These are phyloP conservation scores for Amphiduros pacificus DNA, from an alignment of 2,888 invertebrate species.

Conservation along the genomic window DNA sequence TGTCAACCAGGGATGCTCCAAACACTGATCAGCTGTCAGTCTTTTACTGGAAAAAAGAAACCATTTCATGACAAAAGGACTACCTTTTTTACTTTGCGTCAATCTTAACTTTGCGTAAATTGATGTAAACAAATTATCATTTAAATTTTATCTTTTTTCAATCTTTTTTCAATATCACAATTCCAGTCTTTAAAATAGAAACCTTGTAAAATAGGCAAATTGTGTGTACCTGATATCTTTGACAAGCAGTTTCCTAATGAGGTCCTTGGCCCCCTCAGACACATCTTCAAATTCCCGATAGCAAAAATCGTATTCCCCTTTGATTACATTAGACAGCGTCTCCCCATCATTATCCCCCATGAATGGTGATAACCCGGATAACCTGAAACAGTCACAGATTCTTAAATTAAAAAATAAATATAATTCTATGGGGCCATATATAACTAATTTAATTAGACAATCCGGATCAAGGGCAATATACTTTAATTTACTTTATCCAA, in stretches of 20 bases:
- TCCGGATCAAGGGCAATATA: no score
- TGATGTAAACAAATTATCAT: background rate
- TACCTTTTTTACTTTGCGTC: no score
- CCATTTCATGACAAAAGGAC: no score
- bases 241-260: conserved; percentile 81
- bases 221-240: conserved; percentile 25
- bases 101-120: no score
- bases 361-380: conserved; percentile 96
- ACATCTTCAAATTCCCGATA: conserved; percentile 95
- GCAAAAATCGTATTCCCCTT: conserved; percentile 95
- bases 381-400: conserved; percentile 43
- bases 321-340: conserved; percentile 98
- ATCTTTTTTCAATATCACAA: background rate
- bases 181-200: background rate
- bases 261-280: conserved; percentile 92
- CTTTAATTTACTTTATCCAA: no score
- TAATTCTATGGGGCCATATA: no score
- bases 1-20: conserved; percentile 83
- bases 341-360: conserved; percentile 97
- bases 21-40: conserved; percentile 80
- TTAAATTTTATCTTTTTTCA: background rate
- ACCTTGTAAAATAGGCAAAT: background rate
- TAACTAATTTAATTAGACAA: no score
- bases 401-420: background rate
- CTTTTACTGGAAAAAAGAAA: conserved; percentile 72